Evolutionary conservation across 2,888 invertebrate species (phyloP).

Genomic region (Epirrhoe alternata): DNA sequence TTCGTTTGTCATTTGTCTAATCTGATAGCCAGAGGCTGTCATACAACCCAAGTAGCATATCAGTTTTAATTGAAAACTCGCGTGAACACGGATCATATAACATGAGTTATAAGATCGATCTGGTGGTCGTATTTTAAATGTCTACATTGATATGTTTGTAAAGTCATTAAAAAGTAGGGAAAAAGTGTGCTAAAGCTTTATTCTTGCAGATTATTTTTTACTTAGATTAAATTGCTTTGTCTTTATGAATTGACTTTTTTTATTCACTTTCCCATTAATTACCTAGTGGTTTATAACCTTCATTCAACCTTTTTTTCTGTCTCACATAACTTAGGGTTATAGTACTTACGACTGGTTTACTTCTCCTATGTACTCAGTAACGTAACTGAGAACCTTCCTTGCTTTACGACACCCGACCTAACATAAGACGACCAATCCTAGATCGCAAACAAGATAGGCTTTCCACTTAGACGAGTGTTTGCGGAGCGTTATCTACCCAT

Average conservation of each 20-base stretch:
- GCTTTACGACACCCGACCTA: not conserved
- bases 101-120: constrained; percentile 25
- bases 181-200: no score
- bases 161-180: not conserved
- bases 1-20: constrained; percentile 4
- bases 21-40: constrained; percentile 4
- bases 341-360: no score
- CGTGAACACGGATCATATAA: constrained; percentile 31
- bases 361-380: no score
- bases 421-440: constrained; percentile 3
- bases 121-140: constrained; percentile 19
- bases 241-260: no score
- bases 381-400: not conserved
- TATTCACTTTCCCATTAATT: no score
- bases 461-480: constrained; percentile 28
- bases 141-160: constrained; percentile 28
- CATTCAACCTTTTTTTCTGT: no score
- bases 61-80: constrained; percentile 40
- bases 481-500: constrained; percentile 40
- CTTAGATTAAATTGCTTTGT: no score
- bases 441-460: constrained; percentile 31
- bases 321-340: no score
- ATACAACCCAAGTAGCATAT: constrained; percentile 18
- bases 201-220: no score
- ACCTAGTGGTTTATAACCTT: no score